Evolutionary conservation across 2,113 vertebrate species (phyloP).

Genomic region (Dipodomys spectabilis): DNA sequence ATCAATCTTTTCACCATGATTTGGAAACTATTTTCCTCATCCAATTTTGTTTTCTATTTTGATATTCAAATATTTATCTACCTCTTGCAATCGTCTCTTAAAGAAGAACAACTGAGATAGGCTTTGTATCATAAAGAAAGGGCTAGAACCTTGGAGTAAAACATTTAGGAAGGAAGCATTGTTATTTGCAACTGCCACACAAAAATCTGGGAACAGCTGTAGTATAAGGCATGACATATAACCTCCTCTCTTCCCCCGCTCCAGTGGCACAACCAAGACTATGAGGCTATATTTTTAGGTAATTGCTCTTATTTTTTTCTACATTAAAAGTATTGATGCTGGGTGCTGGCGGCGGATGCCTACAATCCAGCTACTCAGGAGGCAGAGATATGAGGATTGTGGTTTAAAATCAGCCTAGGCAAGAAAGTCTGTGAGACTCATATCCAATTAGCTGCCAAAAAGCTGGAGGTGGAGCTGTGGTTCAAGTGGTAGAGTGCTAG

Average conservation of each 20-base stretch:
- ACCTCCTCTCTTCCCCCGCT: background rate
- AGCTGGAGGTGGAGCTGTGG: too few relatives aligned
- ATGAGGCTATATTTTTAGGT: background rate
- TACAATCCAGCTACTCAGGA: too few relatives aligned
- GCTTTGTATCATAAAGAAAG: conserved; percentile 27
- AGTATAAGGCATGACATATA: background rate
- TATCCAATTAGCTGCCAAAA: too few relatives aligned
- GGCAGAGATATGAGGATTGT: too few relatives aligned
- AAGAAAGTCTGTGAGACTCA: too few relatives aligned
- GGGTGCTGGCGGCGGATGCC: too few relatives aligned
- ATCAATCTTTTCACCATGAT: background rate
- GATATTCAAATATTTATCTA: conserved; percentile 1
- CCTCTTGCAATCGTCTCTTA: conserved; percentile 31
- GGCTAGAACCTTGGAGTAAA: conserved; percentile 43
- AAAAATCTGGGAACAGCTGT: conserved; percentile 69
- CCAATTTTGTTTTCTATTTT: conserved; percentile 31
- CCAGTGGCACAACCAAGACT: background rate
- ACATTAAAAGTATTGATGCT: background rate
- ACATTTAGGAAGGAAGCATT: conserved; percentile 44
- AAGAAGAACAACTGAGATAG: conserved; percentile 51
- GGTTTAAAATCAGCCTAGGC: too few relatives aligned
- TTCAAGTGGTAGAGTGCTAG: too few relatives aligned
- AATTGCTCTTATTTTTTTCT: conserved; percentile 40
- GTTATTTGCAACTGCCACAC: conserved; percentile 41
- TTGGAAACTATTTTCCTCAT: conserved; percentile 4